Evolutionary conservation across 2,888 invertebrate species (phyloP), one percentile per base, ranked within the genome.

Genomic region (Apantesis nais): DNA sequence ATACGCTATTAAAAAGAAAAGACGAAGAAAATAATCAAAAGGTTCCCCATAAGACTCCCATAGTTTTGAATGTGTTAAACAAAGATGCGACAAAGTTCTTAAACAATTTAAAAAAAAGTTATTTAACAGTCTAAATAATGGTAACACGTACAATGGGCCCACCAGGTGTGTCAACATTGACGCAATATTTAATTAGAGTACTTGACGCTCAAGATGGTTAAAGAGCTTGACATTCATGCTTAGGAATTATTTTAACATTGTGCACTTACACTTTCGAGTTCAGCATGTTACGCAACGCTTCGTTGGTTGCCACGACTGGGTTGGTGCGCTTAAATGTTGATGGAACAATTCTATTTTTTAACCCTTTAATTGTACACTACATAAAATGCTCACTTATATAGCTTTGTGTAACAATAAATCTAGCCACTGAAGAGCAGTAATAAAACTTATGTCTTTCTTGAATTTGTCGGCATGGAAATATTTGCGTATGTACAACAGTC

Each of bases 141-240:
- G 68, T 41, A 22, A 19, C 66, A 67, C 61, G 81, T 75, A 77
- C 73, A 74, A 72, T 68, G 66, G 73, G 71, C 29, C 65, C 62
- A 73, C 70, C 83, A 83, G 83, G 83, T 82, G 81, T 61, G 81
- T 72, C 31, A 75, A 74, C 75, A 79, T 76, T 83, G 83, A 76
- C 75, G 82, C 75, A 61, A 74, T 83, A 83, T 83, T 82, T 82
- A 83, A 82, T 82, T 82, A 82, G 78, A 83, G 74, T 74, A 79
- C 81, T 81, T 79, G 76, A 82, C 76, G 83, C 80, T 82, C 66
- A 67, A 63, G 62, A 65, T 66, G 76, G 73, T 83, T 80, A 82
- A 80, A 83, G 82, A 74, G 68, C 82, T 74, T 69, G 69, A 73
- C 74, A 79, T 75, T 76, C 75, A 68, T 79, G 76, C 67, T 79